These are phyloP conservation scores for Hydroisotoma schaefferi DNA, from an alignment of 2,888 invertebrate species.

Conservation along the genomic window DNA sequence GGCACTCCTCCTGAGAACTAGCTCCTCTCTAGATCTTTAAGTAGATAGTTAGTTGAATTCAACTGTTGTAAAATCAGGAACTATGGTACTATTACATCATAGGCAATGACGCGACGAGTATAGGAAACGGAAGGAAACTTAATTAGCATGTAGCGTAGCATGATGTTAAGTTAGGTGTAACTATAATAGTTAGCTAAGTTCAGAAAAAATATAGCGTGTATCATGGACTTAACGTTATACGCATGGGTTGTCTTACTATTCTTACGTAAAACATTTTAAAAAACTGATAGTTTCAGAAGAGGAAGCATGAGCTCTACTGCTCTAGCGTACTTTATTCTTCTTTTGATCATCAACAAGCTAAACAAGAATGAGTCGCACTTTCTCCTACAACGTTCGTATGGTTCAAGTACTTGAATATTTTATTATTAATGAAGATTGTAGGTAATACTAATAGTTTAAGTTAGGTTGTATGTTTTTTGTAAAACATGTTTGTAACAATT, in stretches of 20 bases:
- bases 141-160: not conserved
- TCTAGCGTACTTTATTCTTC: not conserved
- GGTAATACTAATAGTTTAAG: too few species aligned
- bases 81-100: conserved; percentile 3
- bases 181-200: conserved; percentile 1
- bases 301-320: conserved; percentile 1
- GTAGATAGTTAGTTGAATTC: conserved; percentile 2
- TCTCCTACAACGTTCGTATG: not conserved
- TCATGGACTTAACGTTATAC: not conserved
- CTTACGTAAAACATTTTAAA: conserved; percentile 1
- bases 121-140: conserved; percentile 11
- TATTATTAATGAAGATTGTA: too few species aligned
- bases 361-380: not conserved
- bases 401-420: conserved; percentile 1
- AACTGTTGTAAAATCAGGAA: not conserved
- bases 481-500: too few species aligned
- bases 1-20: conserved; percentile 60
- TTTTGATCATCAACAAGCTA: not conserved
- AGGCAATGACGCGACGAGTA: not conserved
- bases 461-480: too few species aligned
- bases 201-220: not conserved
- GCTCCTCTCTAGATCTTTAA: too few species aligned
- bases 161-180: not conserved
- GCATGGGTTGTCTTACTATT: conserved; percentile 1
- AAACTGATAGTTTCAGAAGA: not conserved